Base-by-base conservation (phyloP, 2,888 invertebrate genomes). In the Myathropa florea region DNA sequence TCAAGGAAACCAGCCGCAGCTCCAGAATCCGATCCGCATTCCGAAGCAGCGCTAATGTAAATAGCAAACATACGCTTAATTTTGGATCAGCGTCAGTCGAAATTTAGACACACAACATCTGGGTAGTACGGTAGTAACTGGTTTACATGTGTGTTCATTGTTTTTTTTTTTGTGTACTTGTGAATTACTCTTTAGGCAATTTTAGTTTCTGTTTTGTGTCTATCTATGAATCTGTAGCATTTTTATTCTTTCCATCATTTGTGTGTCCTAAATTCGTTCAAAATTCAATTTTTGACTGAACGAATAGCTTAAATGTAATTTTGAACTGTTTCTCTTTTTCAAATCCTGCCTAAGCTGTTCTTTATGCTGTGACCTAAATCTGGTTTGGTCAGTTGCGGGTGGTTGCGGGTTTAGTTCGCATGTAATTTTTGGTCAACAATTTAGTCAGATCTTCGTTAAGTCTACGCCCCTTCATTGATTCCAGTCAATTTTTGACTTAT, bases 71-170 rank as follows among this genome's bases (percentile, higher is more conserved):
- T 24, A 53, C 53, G 73, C 82, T 82, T 81, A 55, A 18, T 36
- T 72, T 24, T 78, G 85, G 85, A 86, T 82, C 63, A 86, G 63
- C 81, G 59, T 36, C 55, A 12, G 55, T 73, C 14, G 28, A 39
- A 78, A 76, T 36, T 39, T 23, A 30, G 24, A 53, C 63, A 63
- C 46, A 55, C 53, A 28, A 12, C 24, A 55, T 33, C 57, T 72
- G 77, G 84, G 85, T 85, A 85, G 85, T 85, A 85, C 81, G 70
- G 71, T 83, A 61, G n/a, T n/a, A n/a, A n/a, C n/a, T 76, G 67
- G 68, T 65, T 33, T 33, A 36, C 64, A 61, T 73, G 70, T 64
- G 71, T 67, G 59, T 75, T 53, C 64, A 57, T 55, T 57, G 57
- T 53, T 18, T 53, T 46, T 53, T 46, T 53, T 55, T 55, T 2